phyloP scores from a whole-genome alignment of 2,888 invertebrate species.

The Acleris cristana region DNA sequence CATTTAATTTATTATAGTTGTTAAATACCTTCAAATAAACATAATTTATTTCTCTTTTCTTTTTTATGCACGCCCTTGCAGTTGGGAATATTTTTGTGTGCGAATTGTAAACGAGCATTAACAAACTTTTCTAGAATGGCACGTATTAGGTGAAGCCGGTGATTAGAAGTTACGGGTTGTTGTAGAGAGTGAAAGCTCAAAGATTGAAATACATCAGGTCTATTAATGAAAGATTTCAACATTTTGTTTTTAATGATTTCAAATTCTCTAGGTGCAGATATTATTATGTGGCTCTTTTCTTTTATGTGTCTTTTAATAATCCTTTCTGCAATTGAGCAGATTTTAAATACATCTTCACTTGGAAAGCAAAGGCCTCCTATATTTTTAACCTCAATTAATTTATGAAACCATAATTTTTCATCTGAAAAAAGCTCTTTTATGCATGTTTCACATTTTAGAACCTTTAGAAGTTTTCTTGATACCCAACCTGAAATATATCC shows the following conservation, averaged over 20 bases:
- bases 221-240: background rate
- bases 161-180: background rate
- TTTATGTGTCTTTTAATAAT: conserved; percentile 19
- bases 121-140: background rate
- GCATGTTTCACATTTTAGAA: conserved; percentile 37
- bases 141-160: background rate
- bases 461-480: conserved; percentile 30
- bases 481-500: conserved; percentile 42
- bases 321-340: conserved; percentile 30
- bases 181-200: background rate
- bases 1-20: no score
- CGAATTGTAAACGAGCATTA: background rate
- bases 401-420: conserved; percentile 37
- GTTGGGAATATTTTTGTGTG: background rate
- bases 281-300: background rate
- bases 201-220: background rate
- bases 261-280: background rate
- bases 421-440: conserved; percentile 25
- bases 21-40: background rate
- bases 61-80: background rate
- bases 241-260: background rate
- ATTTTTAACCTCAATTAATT: conserved; percentile 13
- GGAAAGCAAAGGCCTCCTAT: conserved; percentile 38
- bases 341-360: conserved; percentile 26
- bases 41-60: background rate